phyloP scores from a whole-genome alignment of 2,888 invertebrate genomes.

The Antheraea assamensis region DNA sequence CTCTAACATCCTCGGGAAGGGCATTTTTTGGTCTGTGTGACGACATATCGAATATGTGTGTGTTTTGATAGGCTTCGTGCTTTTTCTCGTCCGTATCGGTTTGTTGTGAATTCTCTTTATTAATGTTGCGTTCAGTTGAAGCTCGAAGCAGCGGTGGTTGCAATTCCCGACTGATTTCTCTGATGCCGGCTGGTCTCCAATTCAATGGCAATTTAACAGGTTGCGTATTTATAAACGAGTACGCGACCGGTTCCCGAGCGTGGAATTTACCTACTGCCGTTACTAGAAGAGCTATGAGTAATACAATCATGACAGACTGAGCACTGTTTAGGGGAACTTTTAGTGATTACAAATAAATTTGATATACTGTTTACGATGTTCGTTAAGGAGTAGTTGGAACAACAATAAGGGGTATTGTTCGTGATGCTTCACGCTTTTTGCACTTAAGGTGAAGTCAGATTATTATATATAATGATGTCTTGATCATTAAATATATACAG shows the following conservation, averaged over 20 bases:
- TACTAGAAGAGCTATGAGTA: conserved; percentile 47
- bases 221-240: conserved; percentile 34
- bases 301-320: conserved; percentile 46
- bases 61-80: not conserved
- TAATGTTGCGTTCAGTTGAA: not conserved
- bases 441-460: conserved; percentile 52
- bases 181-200: conserved; percentile 29
- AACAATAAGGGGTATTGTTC: conserved; percentile 56
- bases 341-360: conserved; percentile 29
- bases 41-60: not conserved
- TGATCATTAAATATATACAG: conserved; percentile 6
- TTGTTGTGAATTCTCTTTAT: not conserved
- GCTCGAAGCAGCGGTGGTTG: conserved; percentile 1
- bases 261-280: conserved; percentile 47
- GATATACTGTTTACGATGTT: conserved; percentile 37
- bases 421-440: conserved; percentile 57
- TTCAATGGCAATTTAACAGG: conserved; percentile 27
- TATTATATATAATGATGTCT: conserved; percentile 20
- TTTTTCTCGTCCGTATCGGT: not conserved
- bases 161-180: conserved; percentile 25
- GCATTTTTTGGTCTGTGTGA: not conserved
- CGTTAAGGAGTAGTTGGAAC: conserved; percentile 52
- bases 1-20: not conserved
- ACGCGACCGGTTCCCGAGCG: conserved; percentile 42
- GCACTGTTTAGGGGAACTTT: conserved; percentile 29